These are phyloP conservation scores for Hyperoplus immaculatus DNA, from an alignment of 2,797 vertebrate species.

Conservation along the genomic window DNA sequence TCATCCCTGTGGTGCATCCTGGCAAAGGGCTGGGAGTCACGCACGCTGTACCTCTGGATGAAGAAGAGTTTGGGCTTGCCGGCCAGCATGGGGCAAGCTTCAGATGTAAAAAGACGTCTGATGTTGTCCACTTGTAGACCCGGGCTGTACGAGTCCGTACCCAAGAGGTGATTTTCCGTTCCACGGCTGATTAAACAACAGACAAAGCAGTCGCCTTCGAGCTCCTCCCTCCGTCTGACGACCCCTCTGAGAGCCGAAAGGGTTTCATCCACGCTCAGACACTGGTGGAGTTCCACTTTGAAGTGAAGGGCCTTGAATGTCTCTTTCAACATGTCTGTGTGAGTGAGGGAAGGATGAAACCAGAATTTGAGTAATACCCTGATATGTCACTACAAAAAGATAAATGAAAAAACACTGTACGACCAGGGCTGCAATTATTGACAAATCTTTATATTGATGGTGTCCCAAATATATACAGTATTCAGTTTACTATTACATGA, in stretches of 20 bases:
- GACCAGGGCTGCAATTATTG: neutral
- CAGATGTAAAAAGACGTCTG: slow-evolving; percentile 84
- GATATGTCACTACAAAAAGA: neutral
- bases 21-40: slow-evolving; percentile 39
- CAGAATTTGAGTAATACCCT: neutral
- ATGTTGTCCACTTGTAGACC: slow-evolving; percentile 83
- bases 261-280: slow-evolving; percentile 62
- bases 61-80: slow-evolving; percentile 98
- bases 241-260: slow-evolving; percentile 65
- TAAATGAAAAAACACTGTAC: neutral
- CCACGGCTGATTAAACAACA: slow-evolving; percentile 92
- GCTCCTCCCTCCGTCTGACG: slow-evolving; percentile 69
- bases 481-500: neutral
- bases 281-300: slow-evolving; percentile 69
- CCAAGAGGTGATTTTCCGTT: slow-evolving; percentile 79
- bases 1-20: slow-evolving; percentile 41
- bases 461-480: neutral
- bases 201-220: slow-evolving; percentile 83
- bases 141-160: slow-evolving; percentile 73
- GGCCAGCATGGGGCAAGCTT: slow-evolving; percentile 84
- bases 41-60: slow-evolving; percentile 89
- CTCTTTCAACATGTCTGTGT: slow-evolving; percentile 83
- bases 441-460: too few species aligned
- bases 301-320: slow-evolving; percentile 88
- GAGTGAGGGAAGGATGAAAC: slow-evolving; percentile 37